These are phyloP conservation scores for Spinus pinus DNA, from an alignment of 2,797 vertebrate genomes.

Conservation along the genomic window DNA sequence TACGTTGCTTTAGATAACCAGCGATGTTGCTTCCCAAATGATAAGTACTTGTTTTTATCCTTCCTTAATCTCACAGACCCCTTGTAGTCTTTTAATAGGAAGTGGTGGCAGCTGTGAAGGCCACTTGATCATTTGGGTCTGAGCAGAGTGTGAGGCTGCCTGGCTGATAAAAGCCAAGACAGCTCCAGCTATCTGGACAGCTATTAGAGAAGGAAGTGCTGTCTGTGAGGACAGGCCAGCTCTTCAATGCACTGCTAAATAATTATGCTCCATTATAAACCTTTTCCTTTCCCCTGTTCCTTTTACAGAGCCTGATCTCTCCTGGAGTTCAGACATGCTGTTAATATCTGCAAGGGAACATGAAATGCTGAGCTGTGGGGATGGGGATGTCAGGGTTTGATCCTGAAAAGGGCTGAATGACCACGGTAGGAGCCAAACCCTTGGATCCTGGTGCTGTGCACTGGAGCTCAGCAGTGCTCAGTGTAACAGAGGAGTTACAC, in stretches of 20 bases:
- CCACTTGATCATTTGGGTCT: slow-evolving; percentile 68
- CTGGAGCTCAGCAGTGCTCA: background rate
- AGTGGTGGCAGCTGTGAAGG: slow-evolving; percentile 65
- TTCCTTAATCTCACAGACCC: slow-evolving; percentile 56
- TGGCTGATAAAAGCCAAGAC: slow-evolving; percentile 55
- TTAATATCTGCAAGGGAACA: fast-evolving
- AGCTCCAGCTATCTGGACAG: slow-evolving; percentile 17
- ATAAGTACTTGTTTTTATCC: slow-evolving; percentile 73
- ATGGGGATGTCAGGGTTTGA: background rate
- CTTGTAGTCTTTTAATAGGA: slow-evolving; percentile 68
- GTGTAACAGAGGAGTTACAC: background rate
- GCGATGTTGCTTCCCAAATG: slow-evolving; percentile 69
- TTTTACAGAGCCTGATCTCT: background rate
- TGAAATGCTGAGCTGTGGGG: background rate
- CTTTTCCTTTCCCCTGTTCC: background rate
- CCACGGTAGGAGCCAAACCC: fast-evolving
- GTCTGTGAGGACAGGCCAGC: background rate
- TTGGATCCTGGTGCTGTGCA: background rate
- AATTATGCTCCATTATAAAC: background rate
- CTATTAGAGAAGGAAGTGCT: background rate
- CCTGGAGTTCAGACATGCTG: background rate
- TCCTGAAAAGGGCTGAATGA: background rate
- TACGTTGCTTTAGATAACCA: slow-evolving; percentile 72
- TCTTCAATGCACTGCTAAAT: background rate
- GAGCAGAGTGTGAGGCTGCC: slow-evolving; percentile 50